Evolutionary conservation across 1,140 invertebrate genomes (phyloP).

Genomic region (Macrostomum lignano): DNA sequence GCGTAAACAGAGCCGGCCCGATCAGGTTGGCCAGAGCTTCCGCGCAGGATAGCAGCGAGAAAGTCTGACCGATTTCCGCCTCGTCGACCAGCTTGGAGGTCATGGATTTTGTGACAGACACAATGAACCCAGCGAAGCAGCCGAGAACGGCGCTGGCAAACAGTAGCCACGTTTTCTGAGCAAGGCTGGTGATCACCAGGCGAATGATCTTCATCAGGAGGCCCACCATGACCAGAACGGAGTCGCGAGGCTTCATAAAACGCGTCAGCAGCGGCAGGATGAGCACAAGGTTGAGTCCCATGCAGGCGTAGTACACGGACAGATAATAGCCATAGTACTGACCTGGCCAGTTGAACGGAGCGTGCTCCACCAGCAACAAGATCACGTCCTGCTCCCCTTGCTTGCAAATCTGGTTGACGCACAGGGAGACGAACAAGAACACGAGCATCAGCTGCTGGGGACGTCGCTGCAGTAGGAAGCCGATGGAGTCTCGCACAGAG

Average conservation of each 20-base stretch:
- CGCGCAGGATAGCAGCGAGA: conserved; percentile 15
- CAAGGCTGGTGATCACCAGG: conserved; percentile 14
- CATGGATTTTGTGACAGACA: conserved; percentile 15
- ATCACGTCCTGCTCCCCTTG: conserved; percentile 21
- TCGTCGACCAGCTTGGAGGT: conserved; percentile 17
- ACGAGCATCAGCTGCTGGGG: conserved; percentile 11
- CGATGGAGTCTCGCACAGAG: neutral
- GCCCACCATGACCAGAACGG: conserved; percentile 14
- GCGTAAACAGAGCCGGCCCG: conserved; percentile 17
- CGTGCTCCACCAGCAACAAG: conserved; percentile 14
- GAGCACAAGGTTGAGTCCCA: conserved; percentile 16
- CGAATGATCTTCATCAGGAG: conserved; percentile 14
- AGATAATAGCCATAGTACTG: conserved; percentile 22
- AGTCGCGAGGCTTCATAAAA: conserved; percentile 12
- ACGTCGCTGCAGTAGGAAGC: too few species aligned
- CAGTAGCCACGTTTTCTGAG: conserved; percentile 17
- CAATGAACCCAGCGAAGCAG: conserved; percentile 14
- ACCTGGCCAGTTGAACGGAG: conserved; percentile 17
- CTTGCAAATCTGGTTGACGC: conserved; percentile 15
- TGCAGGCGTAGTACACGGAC: conserved; percentile 19
- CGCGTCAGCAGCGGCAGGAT: conserved; percentile 16
- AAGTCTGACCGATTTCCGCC: conserved; percentile 16
- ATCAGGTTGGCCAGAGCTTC: conserved; percentile 19
- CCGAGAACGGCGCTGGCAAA: conserved; percentile 16
- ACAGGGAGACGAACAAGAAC: conserved; percentile 9